These are phyloP conservation scores for Neosilurus mollespiculum DNA, from an alignment of 2,797 vertebrate species.

Conservation along the genomic window DNA sequence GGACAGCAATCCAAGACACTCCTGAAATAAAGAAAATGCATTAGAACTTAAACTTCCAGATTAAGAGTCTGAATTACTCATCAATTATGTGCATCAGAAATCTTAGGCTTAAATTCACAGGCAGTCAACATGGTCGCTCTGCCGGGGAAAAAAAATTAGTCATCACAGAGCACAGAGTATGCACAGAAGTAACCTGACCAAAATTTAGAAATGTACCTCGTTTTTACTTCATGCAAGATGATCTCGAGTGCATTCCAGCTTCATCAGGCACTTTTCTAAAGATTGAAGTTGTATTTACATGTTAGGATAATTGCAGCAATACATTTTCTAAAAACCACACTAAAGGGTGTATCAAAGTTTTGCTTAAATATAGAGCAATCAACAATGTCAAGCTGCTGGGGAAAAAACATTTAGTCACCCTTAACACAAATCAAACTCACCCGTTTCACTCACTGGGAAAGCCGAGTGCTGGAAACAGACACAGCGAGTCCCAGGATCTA, in stretches of 20 bases:
- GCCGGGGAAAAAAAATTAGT: slow-evolving; percentile 57
- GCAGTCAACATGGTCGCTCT: slow-evolving; percentile 53
- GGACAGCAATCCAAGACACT: background rate
- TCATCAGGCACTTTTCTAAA: background rate
- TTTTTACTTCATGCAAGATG: background rate
- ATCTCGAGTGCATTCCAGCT: background rate
- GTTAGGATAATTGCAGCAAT: background rate
- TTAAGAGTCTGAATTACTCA: too few species aligned
- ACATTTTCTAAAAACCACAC: background rate
- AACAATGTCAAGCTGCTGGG: slow-evolving; percentile 58
- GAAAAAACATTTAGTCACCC: slow-evolving; percentile 59
- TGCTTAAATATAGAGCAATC: slow-evolving; percentile 49
- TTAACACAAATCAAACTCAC: background rate
- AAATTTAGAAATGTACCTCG: background rate
- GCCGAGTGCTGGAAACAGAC: background rate
- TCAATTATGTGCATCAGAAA: slow-evolving; percentile 36
- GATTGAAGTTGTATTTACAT: background rate
- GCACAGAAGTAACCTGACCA: background rate
- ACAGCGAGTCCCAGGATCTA: background rate
- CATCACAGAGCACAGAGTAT: slow-evolving; percentile 28
- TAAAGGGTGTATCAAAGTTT: slow-evolving; percentile 42
- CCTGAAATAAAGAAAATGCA: background rate
- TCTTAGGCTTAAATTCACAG: slow-evolving; percentile 49
- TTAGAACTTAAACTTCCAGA: background rate
- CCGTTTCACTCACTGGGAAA: background rate